phyloP scores from a whole-genome alignment of 2,888 invertebrate genomes.

The Cerceris ruficornis region DNA sequence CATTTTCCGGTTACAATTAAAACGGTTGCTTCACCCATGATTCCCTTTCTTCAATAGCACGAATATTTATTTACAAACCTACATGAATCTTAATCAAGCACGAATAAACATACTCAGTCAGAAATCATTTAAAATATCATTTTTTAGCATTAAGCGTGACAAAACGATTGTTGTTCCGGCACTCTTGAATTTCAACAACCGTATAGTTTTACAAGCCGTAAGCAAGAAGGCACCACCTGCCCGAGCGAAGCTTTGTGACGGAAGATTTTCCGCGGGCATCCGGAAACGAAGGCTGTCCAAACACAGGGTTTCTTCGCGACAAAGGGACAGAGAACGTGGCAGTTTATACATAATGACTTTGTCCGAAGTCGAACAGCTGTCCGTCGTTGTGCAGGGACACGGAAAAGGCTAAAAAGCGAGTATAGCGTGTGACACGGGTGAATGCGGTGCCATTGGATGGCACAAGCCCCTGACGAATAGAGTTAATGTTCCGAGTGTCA shows the following conservation, averaged over 20 bases:
- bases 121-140: too few relatives aligned
- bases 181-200: background rate
- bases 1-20: too few relatives aligned
- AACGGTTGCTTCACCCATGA: too few relatives aligned
- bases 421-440: constrained; percentile 53
- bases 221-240: constrained; percentile 1
- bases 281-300: constrained; percentile 63
- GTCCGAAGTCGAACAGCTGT: constrained; percentile 61
- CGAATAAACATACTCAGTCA: too few relatives aligned
- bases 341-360: constrained; percentile 60
- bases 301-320: constrained; percentile 51
- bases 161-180: too few relatives aligned
- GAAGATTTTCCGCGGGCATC: constrained; percentile 39
- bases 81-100: too few relatives aligned
- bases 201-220: background rate
- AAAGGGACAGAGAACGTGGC: constrained; percentile 51
- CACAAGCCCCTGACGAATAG: constrained; percentile 73
- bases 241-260: constrained; percentile 6
- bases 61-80: too few relatives aligned
- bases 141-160: too few relatives aligned
- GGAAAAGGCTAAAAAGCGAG: constrained; percentile 49
- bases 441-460: constrained; percentile 52
- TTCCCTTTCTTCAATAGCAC: too few relatives aligned
- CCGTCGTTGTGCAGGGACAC: constrained; percentile 25
- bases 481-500: constrained; percentile 77